Evolutionary conservation across 2,888 invertebrate genomes (phyloP).

Genomic region (Lepidonotus clava): DNA sequence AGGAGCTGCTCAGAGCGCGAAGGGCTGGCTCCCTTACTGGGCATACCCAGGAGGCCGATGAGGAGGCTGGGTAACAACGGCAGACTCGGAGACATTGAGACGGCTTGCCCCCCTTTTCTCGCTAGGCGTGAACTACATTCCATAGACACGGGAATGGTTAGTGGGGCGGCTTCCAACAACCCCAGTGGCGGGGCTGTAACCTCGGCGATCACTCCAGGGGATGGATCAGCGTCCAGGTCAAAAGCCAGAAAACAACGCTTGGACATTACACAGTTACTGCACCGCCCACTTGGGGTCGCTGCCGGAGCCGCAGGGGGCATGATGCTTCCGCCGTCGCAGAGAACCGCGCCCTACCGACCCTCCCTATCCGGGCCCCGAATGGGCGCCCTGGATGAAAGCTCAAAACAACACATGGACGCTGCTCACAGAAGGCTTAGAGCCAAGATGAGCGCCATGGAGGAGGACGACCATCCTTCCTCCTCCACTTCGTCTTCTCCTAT

Average conservation of each 20-base stretch:
- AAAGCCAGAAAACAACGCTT: constrained; percentile 52
- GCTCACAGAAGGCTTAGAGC: constrained; percentile 6
- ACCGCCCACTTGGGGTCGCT: background rate
- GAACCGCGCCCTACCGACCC: constrained; percentile 21
- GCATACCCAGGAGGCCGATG: background rate
- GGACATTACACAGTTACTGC: constrained; percentile 54
- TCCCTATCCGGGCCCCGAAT: background rate
- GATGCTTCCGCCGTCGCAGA: background rate
- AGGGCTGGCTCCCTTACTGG: constrained; percentile 28
- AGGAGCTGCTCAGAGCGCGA: background rate
- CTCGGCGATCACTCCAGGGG: background rate
- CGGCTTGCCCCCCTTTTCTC: constrained; percentile 9
- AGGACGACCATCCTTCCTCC: background rate
- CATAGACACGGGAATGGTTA: constrained; percentile 46
- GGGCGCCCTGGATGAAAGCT: background rate
- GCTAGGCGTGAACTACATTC: constrained; percentile 46
- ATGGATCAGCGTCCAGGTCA: background rate
- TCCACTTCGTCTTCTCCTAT: background rate
- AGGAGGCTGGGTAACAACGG: background rate
- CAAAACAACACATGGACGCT: background rate
- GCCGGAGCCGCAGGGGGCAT: background rate
- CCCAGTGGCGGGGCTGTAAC: background rate
- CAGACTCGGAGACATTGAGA: background rate
- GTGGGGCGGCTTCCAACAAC: background rate
- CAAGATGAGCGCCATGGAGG: constrained; percentile 44